Evolutionary conservation across 2,888 invertebrate species (phyloP), one percentile per base, ranked within the genome.

Genomic region (Oscheius sp.): DNA sequence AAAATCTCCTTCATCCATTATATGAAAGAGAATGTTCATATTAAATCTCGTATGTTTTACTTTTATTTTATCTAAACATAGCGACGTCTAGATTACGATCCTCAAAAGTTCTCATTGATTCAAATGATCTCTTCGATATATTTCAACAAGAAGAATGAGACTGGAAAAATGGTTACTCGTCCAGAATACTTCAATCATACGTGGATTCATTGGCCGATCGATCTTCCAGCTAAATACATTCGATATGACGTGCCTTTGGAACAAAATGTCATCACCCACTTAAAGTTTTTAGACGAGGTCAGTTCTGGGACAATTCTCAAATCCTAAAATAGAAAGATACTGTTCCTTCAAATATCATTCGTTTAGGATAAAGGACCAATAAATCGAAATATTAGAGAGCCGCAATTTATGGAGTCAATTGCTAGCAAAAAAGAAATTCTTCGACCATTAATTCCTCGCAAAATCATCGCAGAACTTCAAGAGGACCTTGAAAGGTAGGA

Each of bases 141-240:
- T 25, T 61, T 61, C 45, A 61, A 25, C 2, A 42, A 42, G 25
- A 23, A 42, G 73, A 58, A 65, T 29, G 76, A 76, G 52, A 78
- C 78, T 3, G 78, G 78, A 25, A 78, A 78, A 68, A 71, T 76
- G 53, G 76, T 78, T 2, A 71, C 76, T 10, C 52, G 70, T 42
- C 78, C 78, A 0, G 37, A 46, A 6, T 57, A 58, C 33, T 34
- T 78, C 50, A 78, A 78, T 55, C 72, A 69, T 37, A 78, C 78
- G 1, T 78, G 78, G 78, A 78, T 78, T 46, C 78, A 78, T 52
- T 78, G 73, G 61, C 76, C 78, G 6, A 61, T 25, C 25, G 15
- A 27, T 2, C n/a, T 61, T 3, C 39, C 39, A 25, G 42, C 20
- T 17, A 42, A 29, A 31, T 42, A 34, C 10, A 46, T 46, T 25